Base-by-base conservation (phyloP, 92 coral and sea anemone genomes). In the Montipora capitata region DNA sequence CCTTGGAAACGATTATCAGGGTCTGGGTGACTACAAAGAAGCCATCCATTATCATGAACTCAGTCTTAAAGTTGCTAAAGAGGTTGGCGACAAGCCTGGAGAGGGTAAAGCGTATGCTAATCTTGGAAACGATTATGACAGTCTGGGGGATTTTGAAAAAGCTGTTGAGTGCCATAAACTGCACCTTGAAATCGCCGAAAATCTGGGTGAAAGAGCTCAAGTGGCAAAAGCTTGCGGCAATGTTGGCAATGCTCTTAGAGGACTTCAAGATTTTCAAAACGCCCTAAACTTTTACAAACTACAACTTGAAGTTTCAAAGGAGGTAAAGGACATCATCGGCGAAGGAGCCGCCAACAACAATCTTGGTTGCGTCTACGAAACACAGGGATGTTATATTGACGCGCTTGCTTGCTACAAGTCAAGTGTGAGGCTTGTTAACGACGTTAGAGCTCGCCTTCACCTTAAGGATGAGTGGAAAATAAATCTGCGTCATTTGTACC, bases 381-480 rank as follows among this genome's bases (percentile, higher is more conserved):
- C 65, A n/a, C 65, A 52, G 38, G 79, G 49, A 13, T 56, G 17
- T 2, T 40, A 18, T 0, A 5, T 11, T 12, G n/a, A 18, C 4
- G 80, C 80, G 2, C 27, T 5, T 56, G 18, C 58, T 13, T 15
- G 2, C 15, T 76, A 20, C 11, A n/a, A 57, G 14, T 40, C 68
- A 7, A 76, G 80, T 56, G 49, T 76, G 5, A n/a, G 11, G n/a
- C 11, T 39, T 5, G 40, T 56, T 3, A 40, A 76, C 14, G 52
- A 38, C 57, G 17, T 76, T 6, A 56, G 80, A 13, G 39, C 27
- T 39, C 38, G 45, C 15, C 80, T 76, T n/a, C 48, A 56, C 2
- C 3, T 14, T 13, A 13, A 39, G 5, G 80, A 76, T 4, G 68
- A 76, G 48, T 57, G 80, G 80, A 76, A 76, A 76, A 58, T 76